phyloP scores from a whole-genome alignment of 2,113 vertebrate genomes.

The Ammodytes marinus region DNA sequence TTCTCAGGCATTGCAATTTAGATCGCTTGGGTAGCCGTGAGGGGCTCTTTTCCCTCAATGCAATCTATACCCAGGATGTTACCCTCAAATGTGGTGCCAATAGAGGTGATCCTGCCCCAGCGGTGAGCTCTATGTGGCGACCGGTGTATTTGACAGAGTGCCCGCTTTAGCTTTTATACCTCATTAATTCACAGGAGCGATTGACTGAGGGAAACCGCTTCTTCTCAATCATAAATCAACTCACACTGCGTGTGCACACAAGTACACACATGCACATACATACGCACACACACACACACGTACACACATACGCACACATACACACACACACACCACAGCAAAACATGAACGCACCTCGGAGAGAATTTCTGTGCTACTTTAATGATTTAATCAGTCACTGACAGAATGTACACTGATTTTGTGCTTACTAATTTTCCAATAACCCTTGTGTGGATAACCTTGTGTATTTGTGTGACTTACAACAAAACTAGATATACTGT shows the following conservation, averaged over 20 bases:
- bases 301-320: not conserved
- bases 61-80: constrained; percentile 62
- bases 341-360: constrained; percentile 60
- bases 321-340: constrained; percentile 29
- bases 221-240: constrained; percentile 78
- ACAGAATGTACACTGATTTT: constrained; percentile 73
- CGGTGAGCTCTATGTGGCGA: constrained; percentile 46
- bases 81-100: constrained; percentile 67
- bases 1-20: constrained; percentile 58
- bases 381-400: constrained; percentile 82
- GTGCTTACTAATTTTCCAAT: constrained; percentile 71
- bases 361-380: constrained; percentile 58
- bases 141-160: constrained; percentile 69
- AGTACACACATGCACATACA: not conserved
- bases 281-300: constrained; percentile 19
- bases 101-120: constrained; percentile 45
- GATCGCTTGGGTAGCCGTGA: constrained; percentile 56
- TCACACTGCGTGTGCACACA: constrained; percentile 21
- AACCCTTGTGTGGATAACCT: constrained; percentile 14
- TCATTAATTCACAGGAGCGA: constrained; percentile 81
- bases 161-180: constrained; percentile 78
- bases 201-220: constrained; percentile 75
- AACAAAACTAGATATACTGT: not conserved
- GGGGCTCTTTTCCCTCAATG: constrained; percentile 55
- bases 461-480: constrained; percentile 17